These are phyloP conservation scores for Choristoneura rosaceana DNA, from an alignment of 2,888 invertebrate genomes.

Conservation along the genomic window DNA sequence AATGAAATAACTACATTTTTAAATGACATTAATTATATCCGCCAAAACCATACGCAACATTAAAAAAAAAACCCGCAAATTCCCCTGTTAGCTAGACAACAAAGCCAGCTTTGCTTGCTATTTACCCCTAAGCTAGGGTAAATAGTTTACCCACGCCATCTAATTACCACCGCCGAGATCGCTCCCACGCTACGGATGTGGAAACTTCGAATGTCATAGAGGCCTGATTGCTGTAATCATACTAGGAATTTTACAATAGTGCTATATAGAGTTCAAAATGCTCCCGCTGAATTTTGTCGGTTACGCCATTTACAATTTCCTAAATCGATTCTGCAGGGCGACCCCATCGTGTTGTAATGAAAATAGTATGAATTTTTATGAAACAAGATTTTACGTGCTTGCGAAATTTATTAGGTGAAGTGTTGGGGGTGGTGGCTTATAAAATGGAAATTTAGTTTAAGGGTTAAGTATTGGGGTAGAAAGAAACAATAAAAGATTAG, in stretches of 20 bases:
- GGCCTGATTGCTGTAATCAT: neutral
- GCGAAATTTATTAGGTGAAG: constrained; percentile 39
- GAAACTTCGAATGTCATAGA: neutral
- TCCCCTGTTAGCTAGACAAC: constrained; percentile 43
- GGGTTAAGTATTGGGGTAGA: neutral
- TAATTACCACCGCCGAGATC: constrained; percentile 70
- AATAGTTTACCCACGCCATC: constrained; percentile 59
- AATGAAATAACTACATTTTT: neutral
- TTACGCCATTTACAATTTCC: neutral
- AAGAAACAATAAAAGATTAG: neutral
- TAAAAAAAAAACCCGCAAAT: constrained; percentile 9
- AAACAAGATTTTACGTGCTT: constrained; percentile 37
- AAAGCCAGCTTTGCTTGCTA: constrained; percentile 47
- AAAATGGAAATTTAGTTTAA: neutral
- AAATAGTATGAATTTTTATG: constrained; percentile 45
- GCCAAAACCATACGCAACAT: neutral
- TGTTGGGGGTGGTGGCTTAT: constrained; percentile 27
- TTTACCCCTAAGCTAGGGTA: constrained; percentile 43
- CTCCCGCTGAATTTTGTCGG: neutral
- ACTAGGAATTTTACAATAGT: neutral
- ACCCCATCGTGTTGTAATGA: constrained; percentile 46
- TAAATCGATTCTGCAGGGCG: constrained; percentile 30
- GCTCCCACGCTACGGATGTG: constrained; percentile 66
- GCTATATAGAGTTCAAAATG: neutral
- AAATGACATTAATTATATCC: neutral